Base-by-base conservation (phyloP, 2,888 invertebrate genomes). In the Synanthedon formicaeformis region DNA sequence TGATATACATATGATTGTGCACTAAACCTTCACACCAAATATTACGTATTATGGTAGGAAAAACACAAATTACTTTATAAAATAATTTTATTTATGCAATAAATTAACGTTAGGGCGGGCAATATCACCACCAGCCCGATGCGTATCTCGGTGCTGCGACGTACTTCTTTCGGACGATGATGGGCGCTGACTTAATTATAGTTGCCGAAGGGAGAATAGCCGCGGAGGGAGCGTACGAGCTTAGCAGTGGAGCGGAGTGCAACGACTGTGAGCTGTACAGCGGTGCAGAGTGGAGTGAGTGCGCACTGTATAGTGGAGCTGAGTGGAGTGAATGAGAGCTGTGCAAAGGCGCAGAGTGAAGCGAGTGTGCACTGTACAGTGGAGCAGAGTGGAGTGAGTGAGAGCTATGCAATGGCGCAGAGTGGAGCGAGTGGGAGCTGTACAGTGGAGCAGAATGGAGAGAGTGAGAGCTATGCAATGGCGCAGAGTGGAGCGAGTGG, bases 41-140 rank as follows among this genome's bases (percentile, higher is more conserved):
- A 6, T 12, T 23, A 12, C 41, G 45, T 10, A 34, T 10, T 34
- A 34, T 34, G 34, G 10, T 34, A 10, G 8, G 10, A 45, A 45
- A 45, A 45, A 45, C 2, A 5, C 5, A n/a, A 13, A 12, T 45
- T 45, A 3, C 6, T 13, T 45, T 13, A 45, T 14, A 45, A 45
- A 10, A 14, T 45, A 4, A 10, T 45, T 45, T 45, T 10, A 10
- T 12, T 45, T n/a, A 14, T 45, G 14, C 2, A 45, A 45, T 14
- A 45, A 45, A 13, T 13, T 14, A 34, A 34, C 8, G 1, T 8
- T 0, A 34, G 34, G 34, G 34, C 10, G 34, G 34, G 2, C 34
- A 34, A 34, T 34, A 54, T 51, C 54, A 59, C 57, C 55, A 63
- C 62, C 63, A 65, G 27, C 63, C 63, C 2, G 63, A 55, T 51